phyloP scores from a whole-genome alignment of 2,888 invertebrate genomes.

The Yponomeuta cagnagella region DNA sequence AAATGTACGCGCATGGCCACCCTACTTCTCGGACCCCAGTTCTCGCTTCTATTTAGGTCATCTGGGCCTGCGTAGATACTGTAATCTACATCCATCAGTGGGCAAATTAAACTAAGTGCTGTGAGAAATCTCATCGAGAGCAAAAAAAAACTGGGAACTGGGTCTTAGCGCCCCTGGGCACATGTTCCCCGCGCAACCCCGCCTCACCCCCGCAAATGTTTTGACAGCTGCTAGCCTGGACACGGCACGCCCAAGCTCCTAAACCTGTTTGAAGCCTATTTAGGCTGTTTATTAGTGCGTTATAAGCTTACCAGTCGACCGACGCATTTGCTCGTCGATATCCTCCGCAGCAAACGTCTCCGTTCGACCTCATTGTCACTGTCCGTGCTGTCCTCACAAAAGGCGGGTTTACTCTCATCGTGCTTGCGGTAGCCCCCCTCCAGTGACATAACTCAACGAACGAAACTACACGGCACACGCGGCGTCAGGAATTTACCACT shows the following conservation, averaged over 20 bases:
- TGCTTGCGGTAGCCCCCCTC: conserved; percentile 43
- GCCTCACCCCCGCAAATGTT: conserved; percentile 11
- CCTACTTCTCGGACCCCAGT: conserved; percentile 10
- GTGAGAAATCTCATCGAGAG: conserved; percentile 36
- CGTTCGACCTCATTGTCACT: conserved; percentile 90
- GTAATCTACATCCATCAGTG: conserved; percentile 23
- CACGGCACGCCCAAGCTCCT: conserved; percentile 17
- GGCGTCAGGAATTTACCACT: conserved; percentile 54
- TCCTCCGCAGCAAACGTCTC: conserved; percentile 84
- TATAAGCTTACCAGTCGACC: conserved; percentile 82
- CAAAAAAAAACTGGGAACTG: conserved; percentile 32
- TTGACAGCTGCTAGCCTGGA: conserved; percentile 35
- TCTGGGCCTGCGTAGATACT: conserved; percentile 8
- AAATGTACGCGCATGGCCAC: neutral
- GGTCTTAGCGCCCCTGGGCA: conserved; percentile 40
- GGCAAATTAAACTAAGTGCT: conserved; percentile 34
- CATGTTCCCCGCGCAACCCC: conserved; percentile 36
- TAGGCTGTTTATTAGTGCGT: conserved; percentile 19
- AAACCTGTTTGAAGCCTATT: conserved; percentile 4
- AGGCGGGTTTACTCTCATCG: conserved; percentile 48
- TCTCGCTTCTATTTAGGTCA: conserved; percentile 20
- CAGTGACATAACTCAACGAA: conserved; percentile 63
- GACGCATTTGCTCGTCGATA: conserved; percentile 89
- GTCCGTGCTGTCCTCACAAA: conserved; percentile 77
- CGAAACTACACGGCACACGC: conserved; percentile 52